Conservation (phyloP, 1,140 invertebrate genomes). For the Cotesia chilonis region DNA sequence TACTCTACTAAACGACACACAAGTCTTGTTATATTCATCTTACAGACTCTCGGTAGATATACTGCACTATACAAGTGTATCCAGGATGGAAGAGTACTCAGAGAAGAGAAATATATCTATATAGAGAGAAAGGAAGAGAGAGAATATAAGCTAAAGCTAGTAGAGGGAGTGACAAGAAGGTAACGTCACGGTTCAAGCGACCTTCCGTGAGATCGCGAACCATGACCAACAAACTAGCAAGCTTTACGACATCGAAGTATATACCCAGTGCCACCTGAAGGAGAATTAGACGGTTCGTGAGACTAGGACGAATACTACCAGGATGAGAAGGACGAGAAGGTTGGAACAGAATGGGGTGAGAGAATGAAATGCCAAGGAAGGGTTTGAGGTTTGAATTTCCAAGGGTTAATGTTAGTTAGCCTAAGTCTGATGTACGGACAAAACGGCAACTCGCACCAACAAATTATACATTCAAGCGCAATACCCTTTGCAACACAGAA, state of each 20-base stretch:
- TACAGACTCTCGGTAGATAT: neutral
- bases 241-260: conserved; percentile 28
- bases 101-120: neutral
- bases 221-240: conserved; percentile 35
- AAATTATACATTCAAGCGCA: conserved; percentile 26
- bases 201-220: conserved; percentile 35
- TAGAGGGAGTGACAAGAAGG: conserved; percentile 12
- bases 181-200: conserved; percentile 28
- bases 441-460: conserved; percentile 6
- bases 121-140: neutral
- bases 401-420: conserved; percentile 11
- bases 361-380: neutral
- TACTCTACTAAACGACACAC: conserved; percentile 7
- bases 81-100: neutral
- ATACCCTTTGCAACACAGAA: conserved; percentile 14
- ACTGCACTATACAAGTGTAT: conserved; percentile 4
- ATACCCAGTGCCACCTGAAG: conserved; percentile 45
- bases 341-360: neutral
- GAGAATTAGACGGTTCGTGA: conserved; percentile 49
- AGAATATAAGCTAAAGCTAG: conserved; percentile 2
- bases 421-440: neutral
- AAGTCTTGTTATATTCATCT: neutral
- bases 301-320: neutral
- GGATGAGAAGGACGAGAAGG: neutral
- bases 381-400: neutral